A percentile compares a stretch with the other conserved stretches of the same genome.
Evolutionary conservation across 2,888 invertebrate genomes (phyloP).

Genomic region (Ligdia adustata): DNA sequence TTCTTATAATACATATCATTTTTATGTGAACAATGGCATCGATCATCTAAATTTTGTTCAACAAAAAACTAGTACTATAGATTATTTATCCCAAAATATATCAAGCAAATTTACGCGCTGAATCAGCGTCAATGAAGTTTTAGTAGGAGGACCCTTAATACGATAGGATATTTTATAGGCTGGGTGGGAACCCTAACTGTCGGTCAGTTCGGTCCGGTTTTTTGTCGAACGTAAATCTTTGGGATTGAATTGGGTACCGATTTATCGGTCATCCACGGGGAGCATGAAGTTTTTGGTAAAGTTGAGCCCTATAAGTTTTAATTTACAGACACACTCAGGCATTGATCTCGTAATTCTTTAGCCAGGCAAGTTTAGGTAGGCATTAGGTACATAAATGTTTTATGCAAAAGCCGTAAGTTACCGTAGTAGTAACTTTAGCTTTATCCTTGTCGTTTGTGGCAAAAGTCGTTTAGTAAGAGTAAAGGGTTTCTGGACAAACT

Average conservation of each 20-base stretch:
- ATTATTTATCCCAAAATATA: constrained; percentile 2
- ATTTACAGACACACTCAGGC: constrained; percentile 7
- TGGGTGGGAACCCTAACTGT: constrained; percentile 22
- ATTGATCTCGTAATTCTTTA: constrained; percentile 7
- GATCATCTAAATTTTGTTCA: no score
- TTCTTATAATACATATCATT: no score
- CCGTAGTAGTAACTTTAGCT: constrained; percentile 4
- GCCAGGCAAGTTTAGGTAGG: constrained; percentile 7
- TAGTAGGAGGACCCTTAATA: constrained; percentile 12
- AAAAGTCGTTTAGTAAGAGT: constrained; percentile 1
- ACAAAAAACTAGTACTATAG: no score
- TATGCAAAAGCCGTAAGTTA: constrained; percentile 12
- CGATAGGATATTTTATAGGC: constrained; percentile 22
- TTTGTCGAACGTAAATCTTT: constrained; percentile 26
- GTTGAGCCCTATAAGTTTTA: constrained; percentile 23
- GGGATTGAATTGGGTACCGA: constrained; percentile 28
- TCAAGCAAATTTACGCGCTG: constrained; percentile 5
- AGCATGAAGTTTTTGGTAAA: constrained; percentile 12
- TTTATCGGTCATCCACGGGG: constrained; percentile 19
- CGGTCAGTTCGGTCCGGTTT: constrained; percentile 20
- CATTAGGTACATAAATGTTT: constrained; percentile 16
- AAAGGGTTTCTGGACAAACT: neutral
- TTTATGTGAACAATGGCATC: no score
- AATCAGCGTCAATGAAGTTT: constrained; percentile 17
- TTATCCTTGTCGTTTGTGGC: constrained; percentile 1